Evolutionary conservation across 2,888 invertebrate species (phyloP), one percentile per base, ranked within the genome.

Genomic region (Dimorphilus gyrociliatus): DNA sequence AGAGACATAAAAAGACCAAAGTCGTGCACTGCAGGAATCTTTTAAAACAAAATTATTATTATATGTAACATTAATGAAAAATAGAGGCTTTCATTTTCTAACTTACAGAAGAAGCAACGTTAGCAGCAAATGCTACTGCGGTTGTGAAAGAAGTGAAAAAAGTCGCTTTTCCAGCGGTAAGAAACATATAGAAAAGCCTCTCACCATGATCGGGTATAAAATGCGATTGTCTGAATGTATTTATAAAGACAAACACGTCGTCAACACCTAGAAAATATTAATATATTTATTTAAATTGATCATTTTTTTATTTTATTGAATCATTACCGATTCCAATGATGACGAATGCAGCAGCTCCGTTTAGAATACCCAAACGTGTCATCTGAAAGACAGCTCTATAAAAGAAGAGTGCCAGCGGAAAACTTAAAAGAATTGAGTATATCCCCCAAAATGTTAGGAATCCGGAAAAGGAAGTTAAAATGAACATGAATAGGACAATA

Each of bases 61-160:
- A n/a, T n/a, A n/a, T n/a, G n/a, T n/a, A n/a, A n/a, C n/a, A n/a
- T n/a, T n/a, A n/a, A n/a, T n/a, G n/a, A n/a, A n/a, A n/a, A n/a
- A n/a, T 21, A 10, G 10, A 21, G 21, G 21, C 21, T 21, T 8
- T 21, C 21, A 21, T n/a, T 10, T 10, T n/a, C 8, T n/a, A 16
- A 44, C 47, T 40, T 40, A 55, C 55, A 32, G 51, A 46, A 1
- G 55, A 55, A 4, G 51, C 46, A 8, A 53, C 45, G 37, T 54
- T 55, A 8, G 54, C 53, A 28, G 55, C 52, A 43, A 55, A 55
- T 2, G 55, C 55, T 16, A 53, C 53, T 12, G 55, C 50, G 6
- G 55, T 55, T n/a, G 55, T 55, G 37, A 52, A 53, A 1, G 54
- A 54, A 1, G 55, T 55, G 36, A 53, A 53, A 40, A 55, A 53